Percentiles rank a stretch among this genome's conserved stretches.
Evolutionary conservation across 2,113 vertebrate genomes (phyloP).

Genomic region (Gadus macrocephalus): DNA sequence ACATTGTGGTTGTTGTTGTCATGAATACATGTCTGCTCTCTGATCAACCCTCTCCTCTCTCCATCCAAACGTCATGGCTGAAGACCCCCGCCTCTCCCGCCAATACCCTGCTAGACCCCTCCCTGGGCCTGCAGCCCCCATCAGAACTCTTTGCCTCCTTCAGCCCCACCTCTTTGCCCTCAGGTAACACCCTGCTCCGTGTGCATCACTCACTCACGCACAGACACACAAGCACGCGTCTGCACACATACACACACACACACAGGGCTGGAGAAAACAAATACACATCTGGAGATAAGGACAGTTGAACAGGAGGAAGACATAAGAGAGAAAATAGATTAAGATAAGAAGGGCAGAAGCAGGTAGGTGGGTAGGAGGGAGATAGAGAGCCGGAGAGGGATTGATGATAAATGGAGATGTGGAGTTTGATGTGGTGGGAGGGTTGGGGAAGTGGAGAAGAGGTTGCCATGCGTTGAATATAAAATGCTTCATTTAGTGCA

Average conservation of each 20-base stretch:
- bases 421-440: background rate
- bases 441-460: conserved; percentile 3
- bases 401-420: conserved; percentile 49
- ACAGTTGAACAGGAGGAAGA: conserved; percentile 26
- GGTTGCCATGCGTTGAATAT: conserved; percentile 53
- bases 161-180: conserved; percentile 93
- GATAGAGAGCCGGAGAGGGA: conserved; percentile 29
- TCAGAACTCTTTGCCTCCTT: conserved; percentile 91
- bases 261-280: background rate
- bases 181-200: conserved; percentile 75
- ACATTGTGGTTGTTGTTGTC: too few relatives aligned
- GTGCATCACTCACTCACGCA: background rate
- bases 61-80: background rate
- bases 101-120: conserved; percentile 91
- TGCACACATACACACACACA: conserved; percentile 5
- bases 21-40: too few relatives aligned
- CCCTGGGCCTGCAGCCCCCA: conserved; percentile 86
- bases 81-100: conserved; percentile 97
- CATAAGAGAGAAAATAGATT: background rate
- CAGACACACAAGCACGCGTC: conserved; percentile 26
- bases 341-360: background rate
- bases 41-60: too few relatives aligned
- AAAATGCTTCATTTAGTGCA: conserved; percentile 43
- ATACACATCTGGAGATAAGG: conserved; percentile 2
- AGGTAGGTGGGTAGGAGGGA: conserved; percentile 6